Base-by-base conservation (phyloP, 2,113 vertebrate species). In the Hyaena hyaena region DNA sequence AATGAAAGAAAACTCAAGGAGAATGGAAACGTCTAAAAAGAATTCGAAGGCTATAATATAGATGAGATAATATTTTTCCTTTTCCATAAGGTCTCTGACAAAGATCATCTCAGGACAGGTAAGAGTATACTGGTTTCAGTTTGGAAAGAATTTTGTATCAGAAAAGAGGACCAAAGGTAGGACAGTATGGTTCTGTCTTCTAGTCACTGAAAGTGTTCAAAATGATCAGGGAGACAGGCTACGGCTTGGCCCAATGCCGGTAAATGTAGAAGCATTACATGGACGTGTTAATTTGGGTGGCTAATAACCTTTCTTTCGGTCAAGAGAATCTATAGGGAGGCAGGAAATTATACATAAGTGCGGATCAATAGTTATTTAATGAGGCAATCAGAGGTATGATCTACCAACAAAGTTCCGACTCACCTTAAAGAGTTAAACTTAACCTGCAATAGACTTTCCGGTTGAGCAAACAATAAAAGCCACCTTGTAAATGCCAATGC, bases 401-500 rank as follows among this genome's bases (percentile, higher is more conserved):
- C 53, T 79, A 65, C 73, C 43, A 90, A 73, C 80, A 80, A 66
- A 80, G 73, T 43, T 90, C 8, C 50, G 55, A 79, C 24, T 35
- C 39, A 8, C 84, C 63, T 84, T 92, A 39, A 96, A 73, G 95
- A 84, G n/a, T 69, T 90, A 87, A 63, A 63, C 39, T 82, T 88
- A 50, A 88, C 43, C n/a, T 28, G 39, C 63, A 93, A 66, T 48
- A 48, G 14, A 87, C 76, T 19, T 83, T 66, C 61, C 4, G 3
- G n/a, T 28, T 0, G 4, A 91, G 58, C 14, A 33, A 35, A 95
- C n/a, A 58, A 65, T 43, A 63, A 90, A 81, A 58, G n/a, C 50
- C 88, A 53, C 24, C 39, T 31, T 31, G 45, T 91, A 93, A 93
- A 92, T 53, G 45, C 43, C 43, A 86, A 63, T 11, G 35, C 2